Percentiles rank a stretch among this genome's conserved stretches.
Conservation (phyloP, 92 coral and sea anemone species). For the Meandrina meandrites region DNA sequence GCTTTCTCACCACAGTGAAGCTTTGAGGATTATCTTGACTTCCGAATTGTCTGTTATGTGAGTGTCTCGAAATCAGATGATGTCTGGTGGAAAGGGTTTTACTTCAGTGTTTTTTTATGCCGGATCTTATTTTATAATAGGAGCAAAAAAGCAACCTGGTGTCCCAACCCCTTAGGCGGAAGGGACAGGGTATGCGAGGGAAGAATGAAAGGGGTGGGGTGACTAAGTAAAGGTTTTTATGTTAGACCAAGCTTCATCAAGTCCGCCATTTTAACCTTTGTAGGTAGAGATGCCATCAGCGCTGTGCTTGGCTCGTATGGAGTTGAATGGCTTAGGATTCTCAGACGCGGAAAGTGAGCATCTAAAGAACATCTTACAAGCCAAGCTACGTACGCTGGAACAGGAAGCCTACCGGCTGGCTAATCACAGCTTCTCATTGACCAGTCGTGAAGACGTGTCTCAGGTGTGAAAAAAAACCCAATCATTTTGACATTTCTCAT, state of each 20-base stretch:
- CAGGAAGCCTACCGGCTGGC: conserved; percentile 92
- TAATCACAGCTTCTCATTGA: conserved; percentile 87
- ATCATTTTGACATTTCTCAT: not conserved
- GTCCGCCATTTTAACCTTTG: not conserved
- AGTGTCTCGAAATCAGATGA: too few species aligned
- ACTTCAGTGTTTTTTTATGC: too few species aligned
- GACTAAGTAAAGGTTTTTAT: not conserved
- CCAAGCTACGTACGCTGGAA: conserved; percentile 85
- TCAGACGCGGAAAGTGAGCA: conserved; percentile 88
- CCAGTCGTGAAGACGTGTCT: conserved; percentile 86
- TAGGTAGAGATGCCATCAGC: conserved; percentile 93
- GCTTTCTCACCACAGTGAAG: too few species aligned
- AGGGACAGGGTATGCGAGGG: not conserved
- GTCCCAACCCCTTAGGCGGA: not conserved
- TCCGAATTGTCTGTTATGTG: too few species aligned
- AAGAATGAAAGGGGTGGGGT: not conserved
- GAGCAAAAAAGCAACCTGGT: too few species aligned
- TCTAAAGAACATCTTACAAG: conserved; percentile 86
- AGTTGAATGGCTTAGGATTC: conserved; percentile 94
- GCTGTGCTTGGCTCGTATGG: conserved; percentile 93
- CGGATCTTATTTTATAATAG: too few species aligned
- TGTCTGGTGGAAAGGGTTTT: too few species aligned
- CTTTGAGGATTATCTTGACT: too few species aligned
- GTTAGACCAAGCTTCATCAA: not conserved
- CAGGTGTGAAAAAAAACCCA: conserved; percentile 34